Conservation (phyloP, 2,113 vertebrate genomes). For the Sarotherodon lohbergeri region DNA sequence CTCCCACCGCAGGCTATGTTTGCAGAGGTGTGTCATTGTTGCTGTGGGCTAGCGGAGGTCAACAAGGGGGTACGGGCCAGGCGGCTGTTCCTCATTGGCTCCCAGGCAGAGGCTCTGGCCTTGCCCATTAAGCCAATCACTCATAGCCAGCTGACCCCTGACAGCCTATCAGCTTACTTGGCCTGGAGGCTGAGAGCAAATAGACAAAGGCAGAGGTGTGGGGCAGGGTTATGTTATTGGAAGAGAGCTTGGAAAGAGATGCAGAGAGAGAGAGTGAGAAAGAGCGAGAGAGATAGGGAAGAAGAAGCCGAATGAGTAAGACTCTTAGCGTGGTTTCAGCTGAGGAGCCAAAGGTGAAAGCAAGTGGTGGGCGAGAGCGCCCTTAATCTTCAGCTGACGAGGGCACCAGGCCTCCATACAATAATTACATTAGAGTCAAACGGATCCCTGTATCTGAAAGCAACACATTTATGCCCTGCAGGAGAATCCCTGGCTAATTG, state of each 20-base stretch:
- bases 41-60: constrained; percentile 61
- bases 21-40: constrained; percentile 68
- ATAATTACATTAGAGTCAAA: constrained; percentile 81
- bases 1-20: constrained; percentile 56
- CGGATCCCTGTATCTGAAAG: constrained; percentile 80
- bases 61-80: constrained; percentile 54
- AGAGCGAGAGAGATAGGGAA: constrained; percentile 1
- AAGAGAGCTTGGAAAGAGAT: constrained; percentile 32
- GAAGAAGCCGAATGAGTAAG: constrained; percentile 33
- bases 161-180: constrained; percentile 70
- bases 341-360: constrained; percentile 78
- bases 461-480: constrained; percentile 81
- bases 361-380: constrained; percentile 71
- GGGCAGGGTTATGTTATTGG: constrained; percentile 51
- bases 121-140: constrained; percentile 68
- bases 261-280: constrained; percentile 17
- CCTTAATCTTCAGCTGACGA: constrained; percentile 77
- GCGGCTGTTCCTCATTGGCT: constrained; percentile 54
- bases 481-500: constrained; percentile 78
- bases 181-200: constrained; percentile 56
- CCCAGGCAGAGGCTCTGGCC: constrained; percentile 57
- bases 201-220: constrained; percentile 65
- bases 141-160: constrained; percentile 70
- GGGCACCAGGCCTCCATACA: constrained; percentile 69
- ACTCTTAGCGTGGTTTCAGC: constrained; percentile 65